Base-by-base conservation (phyloP, 2,888 invertebrate species). In the Leuctra nigra region DNA sequence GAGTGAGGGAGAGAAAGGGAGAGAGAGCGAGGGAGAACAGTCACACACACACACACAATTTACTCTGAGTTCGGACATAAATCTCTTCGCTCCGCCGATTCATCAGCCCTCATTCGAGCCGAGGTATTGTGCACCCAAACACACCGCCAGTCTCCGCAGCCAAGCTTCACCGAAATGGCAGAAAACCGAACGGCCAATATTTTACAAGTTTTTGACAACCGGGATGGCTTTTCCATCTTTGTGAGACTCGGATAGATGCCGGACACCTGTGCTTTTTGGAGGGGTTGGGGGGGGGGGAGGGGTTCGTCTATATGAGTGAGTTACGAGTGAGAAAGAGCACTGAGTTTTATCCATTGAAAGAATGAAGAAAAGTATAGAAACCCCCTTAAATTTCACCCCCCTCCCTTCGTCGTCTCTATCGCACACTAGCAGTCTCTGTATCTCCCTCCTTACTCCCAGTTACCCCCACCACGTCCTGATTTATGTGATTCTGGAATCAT, bases 121-220 rank as follows among this genome's bases (percentile, higher is more conserved):
- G 39, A 53, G 46, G 58, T 55, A 58, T 57, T 59, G 59, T 57
- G 56, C 48, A 52, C 50, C n/a, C 59, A 56, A 56, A 54, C 54
- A 57, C 38, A 56, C 59, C 54, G 53, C 53, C 14, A 38, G 53
- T 56, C 59, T 59, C 56, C 60, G 56, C 54, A 61, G 60, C 59
- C 56, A 58, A 56, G 61, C 61, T 63, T 64, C 63, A 63, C 35
- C 50, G n/a, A 64, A 65, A 64, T 62, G 64, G 62, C 63, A 63
- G 63, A 68, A 69, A 72, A 74, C 74, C 73, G 74, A 71, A 71
- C 71, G 72, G 73, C 75, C 79, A 75, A 81, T 81, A 81, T 80
- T 81, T 81, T 78, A 81, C 78, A 77, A 79, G 77, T 80, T 80
- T 80, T 79, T 80, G 81, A 81, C 81, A 80, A 76, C 72, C 74